Conservation (phyloP, 1,140 invertebrate species). For the Tyrophagus putrescentiae region DNA sequence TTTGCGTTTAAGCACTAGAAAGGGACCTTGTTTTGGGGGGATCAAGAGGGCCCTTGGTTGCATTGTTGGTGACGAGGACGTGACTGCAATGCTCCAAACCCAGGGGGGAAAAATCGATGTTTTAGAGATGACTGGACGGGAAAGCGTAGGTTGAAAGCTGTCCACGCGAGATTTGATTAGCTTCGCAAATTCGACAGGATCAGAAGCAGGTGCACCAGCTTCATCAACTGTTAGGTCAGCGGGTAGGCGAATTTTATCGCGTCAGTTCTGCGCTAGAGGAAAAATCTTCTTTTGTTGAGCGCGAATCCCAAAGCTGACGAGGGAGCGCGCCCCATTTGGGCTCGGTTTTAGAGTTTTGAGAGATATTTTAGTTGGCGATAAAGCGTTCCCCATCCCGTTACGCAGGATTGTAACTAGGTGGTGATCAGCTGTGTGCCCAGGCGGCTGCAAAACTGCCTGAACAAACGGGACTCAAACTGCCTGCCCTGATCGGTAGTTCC, state of each 20-base stretch:
- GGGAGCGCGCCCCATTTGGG: slow-evolving; percentile 32
- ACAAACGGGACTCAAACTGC: slow-evolving; percentile 31
- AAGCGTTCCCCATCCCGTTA: slow-evolving; percentile 30
- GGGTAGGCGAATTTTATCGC: background rate
- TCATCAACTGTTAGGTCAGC: background rate
- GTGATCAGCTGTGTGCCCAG: slow-evolving; percentile 25
- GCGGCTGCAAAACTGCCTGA: slow-evolving; percentile 16
- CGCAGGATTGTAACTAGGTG: slow-evolving; percentile 28
- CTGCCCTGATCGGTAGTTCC: slow-evolving; percentile 35
- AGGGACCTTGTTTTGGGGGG: background rate
- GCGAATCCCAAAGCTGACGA: slow-evolving; percentile 31
- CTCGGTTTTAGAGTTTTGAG: background rate
- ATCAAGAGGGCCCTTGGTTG: too few relatives aligned
- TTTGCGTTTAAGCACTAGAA: background rate
- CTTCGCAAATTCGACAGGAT: background rate
- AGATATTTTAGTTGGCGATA: slow-evolving; percentile 25
- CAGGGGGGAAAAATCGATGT: background rate
- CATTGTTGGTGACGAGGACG: background rate
- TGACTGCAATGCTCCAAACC: background rate
- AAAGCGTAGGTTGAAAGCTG: background rate
- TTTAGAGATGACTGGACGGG: background rate
- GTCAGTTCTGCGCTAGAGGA: slow-evolving; percentile 24
- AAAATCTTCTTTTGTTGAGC: slow-evolving; percentile 29
- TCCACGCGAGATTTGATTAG: background rate
- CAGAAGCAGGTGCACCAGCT: background rate